Base-by-base conservation (phyloP, 23 tunicate species). In the Trididemnum nubilum region DNA sequence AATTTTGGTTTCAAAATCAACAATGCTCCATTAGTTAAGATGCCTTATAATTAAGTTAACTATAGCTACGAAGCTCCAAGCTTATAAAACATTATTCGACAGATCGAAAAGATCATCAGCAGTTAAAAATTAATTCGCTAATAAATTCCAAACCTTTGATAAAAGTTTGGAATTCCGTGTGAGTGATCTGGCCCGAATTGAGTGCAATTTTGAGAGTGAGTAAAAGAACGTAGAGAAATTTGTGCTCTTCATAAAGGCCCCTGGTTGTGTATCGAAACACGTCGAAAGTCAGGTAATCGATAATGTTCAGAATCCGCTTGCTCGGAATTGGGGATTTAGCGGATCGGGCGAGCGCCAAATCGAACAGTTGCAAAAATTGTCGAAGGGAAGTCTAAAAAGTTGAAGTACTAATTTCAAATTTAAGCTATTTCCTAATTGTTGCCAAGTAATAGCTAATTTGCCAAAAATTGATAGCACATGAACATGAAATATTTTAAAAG, bases 121-220 rank as follows among this genome's bases (percentile, higher is more conserved):
- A n/a, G n/a, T n/a, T n/a, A n/a, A n/a, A n/a, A n/a, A n/a, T n/a
- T n/a, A n/a, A n/a, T n/a, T n/a, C n/a, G n/a, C n/a, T n/a, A n/a
- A n/a, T n/a, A n/a, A n/a, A n/a, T n/a, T n/a, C n/a, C n/a, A n/a
- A n/a, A 77, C 95, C 99, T 85, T 96, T 96, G 74, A 96, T 96
- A 36, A 96, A 96, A 22, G 97, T 91, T 64, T 96, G 96, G 81
- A 96, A 96, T 64, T 96, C 97, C 15, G 87, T 83, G 78, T 91
- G 90, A 36, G 63, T 79, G 87, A 96, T 91, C 51, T 85, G 85
- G 18, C 88, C 94, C 24, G 67, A 22, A 78, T 96, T 91, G 51
- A 96, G 84, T 18, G 96, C 97, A 65, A 96, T 91, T 86, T 96
- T 96, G 9, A 96, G 80, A 12, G 99, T 96, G 87, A 96, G 96